Percentiles rank a stretch among this genome's conserved stretches.
These are phyloP conservation scores for Teinopalpus imperialis DNA, from an alignment of 2,888 invertebrate species.

Conservation along the genomic window DNA sequence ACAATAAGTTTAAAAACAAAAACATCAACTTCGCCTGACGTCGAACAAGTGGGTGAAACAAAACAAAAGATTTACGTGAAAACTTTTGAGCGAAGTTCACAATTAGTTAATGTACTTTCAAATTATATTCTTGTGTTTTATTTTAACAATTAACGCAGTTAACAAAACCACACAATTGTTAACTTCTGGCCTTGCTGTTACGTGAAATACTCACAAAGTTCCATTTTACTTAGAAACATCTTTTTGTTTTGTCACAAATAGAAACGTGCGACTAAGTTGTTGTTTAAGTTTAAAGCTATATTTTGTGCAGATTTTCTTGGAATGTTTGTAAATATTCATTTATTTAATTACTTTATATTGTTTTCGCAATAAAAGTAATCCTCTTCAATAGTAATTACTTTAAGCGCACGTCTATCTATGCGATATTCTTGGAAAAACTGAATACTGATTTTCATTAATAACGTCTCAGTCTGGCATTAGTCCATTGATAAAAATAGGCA, in stretches of 20 bases:
- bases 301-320: too few species aligned
- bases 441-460: too few species aligned
- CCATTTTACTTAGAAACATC: conserved; percentile 2
- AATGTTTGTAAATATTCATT: too few species aligned
- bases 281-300: too few species aligned
- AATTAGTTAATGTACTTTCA: conserved; percentile 47
- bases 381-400: too few species aligned
- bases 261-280: too few species aligned
- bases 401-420: too few species aligned
- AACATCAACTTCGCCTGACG: conserved; percentile 61
- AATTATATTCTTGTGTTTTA: conserved; percentile 39
- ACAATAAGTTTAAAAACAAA: conserved; percentile 75
- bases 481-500: too few species aligned
- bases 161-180: conserved; percentile 21
- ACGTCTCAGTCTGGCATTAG: too few species aligned
- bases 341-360: too few species aligned
- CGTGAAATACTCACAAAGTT: conserved; percentile 18
- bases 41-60: conserved; percentile 59
- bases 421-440: too few species aligned
- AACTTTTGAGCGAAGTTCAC: conserved; percentile 62
- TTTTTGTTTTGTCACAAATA: conserved; percentile 10
- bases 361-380: too few species aligned
- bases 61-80: conserved; percentile 73
- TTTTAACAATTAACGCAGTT: conserved; percentile 30
- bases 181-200: conserved; percentile 12